Evolutionary conservation across 2,888 invertebrate genomes (phyloP), one percentile per base, ranked within the genome.

Genomic region (Linnaemya tessellans): DNA sequence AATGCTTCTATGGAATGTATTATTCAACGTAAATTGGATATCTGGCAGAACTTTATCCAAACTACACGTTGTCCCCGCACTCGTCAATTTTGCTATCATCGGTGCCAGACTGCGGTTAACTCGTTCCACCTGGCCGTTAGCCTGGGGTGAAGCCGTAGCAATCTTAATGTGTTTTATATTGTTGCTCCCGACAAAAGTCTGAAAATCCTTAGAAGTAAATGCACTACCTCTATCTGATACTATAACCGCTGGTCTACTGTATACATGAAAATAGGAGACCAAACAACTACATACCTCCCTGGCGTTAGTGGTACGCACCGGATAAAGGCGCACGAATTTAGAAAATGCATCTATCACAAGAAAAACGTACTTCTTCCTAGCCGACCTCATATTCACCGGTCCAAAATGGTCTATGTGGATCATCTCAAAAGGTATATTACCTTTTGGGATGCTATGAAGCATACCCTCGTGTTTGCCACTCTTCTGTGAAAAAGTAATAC

Each of bases 31-130:
- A 9, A 62, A 62, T 5, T 74, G 30, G 20, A 64, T 65, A 65
- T 65, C 41, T 10, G 64, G 25, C 13, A 62, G 11, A 11, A 62
- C 20, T n/a, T 18, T 56, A 65, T 75, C 56, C 43, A 56, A 30
- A 43, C 56, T 56, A 15, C 41, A 4, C 30, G 10, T 30, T 18
- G 1, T n/a, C 1, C 65, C n/a, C n/a, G n/a, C n/a, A n/a, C n/a
- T 46, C 18, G 65, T 80, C 90, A 90, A 89, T 91, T 92, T 87
- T 87, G 79, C 68, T 38, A 84, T 43, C 60, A 73, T 84, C 35
- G 58, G 51, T 8, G 13, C 64, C 11, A 79, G 11, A 35, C 54
- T 56, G 0, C 71, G 41, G 11, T 79, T 79, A 18, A 79, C 20
- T 1, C 71, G 20, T n/a, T 64, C 62, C 0, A 83, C 83, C 43